Base-by-base conservation (phyloP, 2,888 invertebrate genomes). In the Plebejus melissa region DNA sequence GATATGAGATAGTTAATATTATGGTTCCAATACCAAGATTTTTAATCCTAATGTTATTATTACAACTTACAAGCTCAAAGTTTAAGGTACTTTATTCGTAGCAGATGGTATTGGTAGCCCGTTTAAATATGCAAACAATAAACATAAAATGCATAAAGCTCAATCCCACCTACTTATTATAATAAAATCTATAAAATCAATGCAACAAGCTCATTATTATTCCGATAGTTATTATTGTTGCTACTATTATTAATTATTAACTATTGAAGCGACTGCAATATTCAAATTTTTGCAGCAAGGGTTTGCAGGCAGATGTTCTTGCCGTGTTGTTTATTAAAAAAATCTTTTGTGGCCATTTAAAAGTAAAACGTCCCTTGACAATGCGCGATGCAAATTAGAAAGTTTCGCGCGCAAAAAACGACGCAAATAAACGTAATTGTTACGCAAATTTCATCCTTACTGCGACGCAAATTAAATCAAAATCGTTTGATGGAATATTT, bases 281-380 rank as follows among this genome's bases (percentile, higher is more conserved):
- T 82, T 82, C 81, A 83, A 84, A 83, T 84, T 83, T 81, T 69
- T 77, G 78, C 78, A 79, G 76, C 77, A 78, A 80, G 80, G 81
- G 82, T 82, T 79, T 80, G 81, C 77, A 80, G 88, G 93, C 93
- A 93, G 93, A 93, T 93, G 93, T 92, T 91, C 89, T 71, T 60
- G 76, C 85, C 87, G 87, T 86, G 88, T 88, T 90, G 89, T 89
- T 91, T 90, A 90, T 89, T 88, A 88, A 89, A 91, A 90, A 93
- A 92, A 90, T 87, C 93, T 89, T 89, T 93, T 93, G 93, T 93
- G 93, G 92, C 90, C 84, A 90, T 92, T 93, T 90, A 86, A 88
- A 90, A 88, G 89, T 90, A 88, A 90, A 88, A 86, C 88, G 85
- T 83, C 85, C 87, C 71, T 89, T 88, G 83, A 92, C 91, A 93